Conservation (phyloP, 1,140 invertebrate genomes). For the Nasonia longicornis region DNA sequence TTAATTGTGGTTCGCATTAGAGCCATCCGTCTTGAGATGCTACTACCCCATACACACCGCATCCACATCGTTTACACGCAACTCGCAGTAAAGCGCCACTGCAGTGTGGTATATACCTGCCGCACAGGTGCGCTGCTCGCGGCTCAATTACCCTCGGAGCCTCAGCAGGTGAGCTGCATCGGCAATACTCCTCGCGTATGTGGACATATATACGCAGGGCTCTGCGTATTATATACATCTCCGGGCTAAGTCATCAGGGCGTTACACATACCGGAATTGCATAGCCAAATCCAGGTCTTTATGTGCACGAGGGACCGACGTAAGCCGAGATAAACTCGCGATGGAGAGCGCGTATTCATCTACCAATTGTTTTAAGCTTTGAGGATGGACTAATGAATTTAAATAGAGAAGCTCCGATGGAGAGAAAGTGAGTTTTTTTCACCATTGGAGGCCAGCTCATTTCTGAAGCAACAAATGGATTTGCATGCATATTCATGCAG, state of each 20-base stretch:
- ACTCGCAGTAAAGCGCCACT: not conserved
- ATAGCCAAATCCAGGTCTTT: not conserved
- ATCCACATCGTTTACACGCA: not conserved
- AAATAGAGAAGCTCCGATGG: not conserved
- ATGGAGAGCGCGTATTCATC: no score
- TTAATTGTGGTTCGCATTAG: conserved; percentile 37
- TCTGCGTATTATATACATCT: not conserved
- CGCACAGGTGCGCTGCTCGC: conserved; percentile 1
- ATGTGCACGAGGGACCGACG: not conserved
- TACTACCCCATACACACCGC: not conserved
- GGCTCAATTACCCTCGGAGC: conserved; percentile 18
- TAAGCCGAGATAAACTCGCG: not conserved
- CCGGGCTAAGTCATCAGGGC: not conserved
- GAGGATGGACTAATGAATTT: not conserved
- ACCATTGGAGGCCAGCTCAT: not conserved
- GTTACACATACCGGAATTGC: not conserved
- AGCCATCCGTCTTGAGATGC: conserved; percentile 24
- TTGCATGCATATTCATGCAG: not conserved
- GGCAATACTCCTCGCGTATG: not conserved
- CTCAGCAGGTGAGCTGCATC: conserved; percentile 5
- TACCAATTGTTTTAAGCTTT: not conserved
- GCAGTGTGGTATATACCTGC: not conserved
- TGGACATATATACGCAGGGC: no score
- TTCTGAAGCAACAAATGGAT: not conserved
- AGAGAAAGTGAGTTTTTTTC: conserved; percentile 3